Base-by-base conservation (phyloP, 2,113 vertebrate species). In the Brachirus orientalis region DNA sequence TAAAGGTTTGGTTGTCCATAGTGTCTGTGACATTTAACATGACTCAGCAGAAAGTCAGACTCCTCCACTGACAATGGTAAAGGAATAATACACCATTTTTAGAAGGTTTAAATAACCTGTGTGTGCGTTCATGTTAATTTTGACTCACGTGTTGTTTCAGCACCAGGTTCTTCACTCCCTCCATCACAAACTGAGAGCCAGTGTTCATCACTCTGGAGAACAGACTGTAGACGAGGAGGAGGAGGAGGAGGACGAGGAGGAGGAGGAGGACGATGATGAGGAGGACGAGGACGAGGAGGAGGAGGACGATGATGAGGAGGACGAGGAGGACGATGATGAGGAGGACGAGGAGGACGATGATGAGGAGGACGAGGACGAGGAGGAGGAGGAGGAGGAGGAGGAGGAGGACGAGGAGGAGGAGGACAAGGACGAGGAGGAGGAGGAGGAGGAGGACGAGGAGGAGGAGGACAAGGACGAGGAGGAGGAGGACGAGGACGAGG, bases 151-250 rank as follows among this genome's bases (percentile, higher is more conserved):
- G 97, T 52, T 98, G 96, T 79, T 99, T 99, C 77, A 98, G 69
- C 45, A 99, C 98, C 55, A 99, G 93, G 90, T 99, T 98, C 92
- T 99, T 99, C 77, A 99, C 98, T 47, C 97, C 97, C 93, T 99
- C 98, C 97, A 99, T 99, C 57, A 99, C 98, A 86, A 99, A 96
- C 82, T 99, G 98, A 41, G 97, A 99, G 81, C 98, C 97, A 1
- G 95, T 95, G 73, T 99, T 99, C 98, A 99, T 98, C 86, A 99
- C 97, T 86, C 96, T 94, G 75, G 97, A 99, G 77, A 99, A 94
- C 8, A 99, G 92, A 20, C 98, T 98, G 90, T 12, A 10, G 40
- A 43, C 10, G 10, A 43, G 40, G 38, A 55, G 35, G 0, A 37
- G n/a, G 36, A n/a, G 52, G 40, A 55, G 16, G 17, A 6, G 48